These are phyloP conservation scores for Saccostrea echinata DNA, from an alignment of 1,140 invertebrate genomes.

Conservation along the genomic window DNA sequence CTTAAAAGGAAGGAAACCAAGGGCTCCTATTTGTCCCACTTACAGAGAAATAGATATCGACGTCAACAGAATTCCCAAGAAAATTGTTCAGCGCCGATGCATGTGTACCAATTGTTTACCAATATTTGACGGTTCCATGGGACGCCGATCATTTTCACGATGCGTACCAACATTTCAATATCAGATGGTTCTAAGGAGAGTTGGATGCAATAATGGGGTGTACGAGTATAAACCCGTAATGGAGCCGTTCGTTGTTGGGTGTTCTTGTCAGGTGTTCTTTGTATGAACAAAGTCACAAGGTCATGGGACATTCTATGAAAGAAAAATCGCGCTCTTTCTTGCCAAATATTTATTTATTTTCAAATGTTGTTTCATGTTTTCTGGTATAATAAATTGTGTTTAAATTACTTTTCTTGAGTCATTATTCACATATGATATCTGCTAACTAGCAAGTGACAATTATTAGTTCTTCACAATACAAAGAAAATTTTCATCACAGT, in stretches of 20 bases:
- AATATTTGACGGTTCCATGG: background rate
- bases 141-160: background rate
- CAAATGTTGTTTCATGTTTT: too few species aligned
- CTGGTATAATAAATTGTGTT: too few species aligned
- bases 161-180: conserved; percentile 2
- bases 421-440: too few species aligned
- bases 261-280: background rate
- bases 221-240: conserved; percentile 15
- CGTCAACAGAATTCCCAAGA: conserved; percentile 10
- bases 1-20: background rate
- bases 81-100: background rate
- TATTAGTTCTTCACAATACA: too few species aligned
- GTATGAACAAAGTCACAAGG: too few species aligned
- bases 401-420: too few species aligned
- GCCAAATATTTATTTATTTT: too few species aligned
- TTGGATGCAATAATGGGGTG: background rate
- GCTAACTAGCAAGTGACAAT: too few species aligned
- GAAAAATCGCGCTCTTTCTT: too few species aligned
- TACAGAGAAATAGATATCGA: background rate
- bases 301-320: too few species aligned
- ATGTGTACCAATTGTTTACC: background rate
- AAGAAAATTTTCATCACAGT: too few species aligned
- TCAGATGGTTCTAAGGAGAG: conserved; percentile 5
- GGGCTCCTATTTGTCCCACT: background rate
- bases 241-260: background rate